Conservation (phyloP, 2,888 invertebrate species). For the Tenthredo livida region DNA sequence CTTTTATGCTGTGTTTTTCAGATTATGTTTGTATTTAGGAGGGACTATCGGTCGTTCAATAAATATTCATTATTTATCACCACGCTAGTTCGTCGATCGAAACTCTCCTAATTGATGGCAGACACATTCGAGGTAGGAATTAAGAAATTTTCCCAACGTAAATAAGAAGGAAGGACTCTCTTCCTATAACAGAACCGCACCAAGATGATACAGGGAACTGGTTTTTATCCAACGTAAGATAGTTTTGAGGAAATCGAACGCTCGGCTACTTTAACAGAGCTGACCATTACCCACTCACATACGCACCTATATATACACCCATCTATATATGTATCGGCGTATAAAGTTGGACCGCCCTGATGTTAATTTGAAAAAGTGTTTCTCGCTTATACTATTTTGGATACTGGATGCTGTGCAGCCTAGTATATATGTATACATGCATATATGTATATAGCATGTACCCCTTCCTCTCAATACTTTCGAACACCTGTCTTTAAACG, state of each 20-base stretch:
- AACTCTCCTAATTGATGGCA: conserved; percentile 12
- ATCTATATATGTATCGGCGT: not conserved
- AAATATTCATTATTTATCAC: conserved; percentile 46
- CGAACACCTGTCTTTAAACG: conserved; percentile 36
- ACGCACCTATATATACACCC: not conserved
- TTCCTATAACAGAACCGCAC: not conserved
- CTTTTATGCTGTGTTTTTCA: not conserved
- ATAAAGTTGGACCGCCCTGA: conserved; percentile 33
- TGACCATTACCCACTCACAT: not conserved
- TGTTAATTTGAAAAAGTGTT: conserved; percentile 42
- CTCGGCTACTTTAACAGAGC: conserved; percentile 13
- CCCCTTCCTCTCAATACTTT: conserved; percentile 5
- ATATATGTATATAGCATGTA: not conserved
- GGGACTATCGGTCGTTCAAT: not conserved
- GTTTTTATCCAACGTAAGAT: not conserved
- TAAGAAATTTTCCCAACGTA: conserved; percentile 47
- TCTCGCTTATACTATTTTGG: conserved; percentile 15
- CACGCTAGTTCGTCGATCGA: not conserved
- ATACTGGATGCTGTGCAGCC: not conserved
- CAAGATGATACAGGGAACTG: conserved; percentile 8
- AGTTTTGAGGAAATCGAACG: conserved; percentile 37
- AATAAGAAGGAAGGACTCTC: conserved; percentile 4
- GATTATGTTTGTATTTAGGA: not conserved
- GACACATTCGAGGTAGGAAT: conserved; percentile 30
- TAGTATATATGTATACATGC: not conserved